These are phyloP conservation scores for Oligia fasciuncula DNA, from an alignment of 2,888 invertebrate genomes.

Conservation along the genomic window DNA sequence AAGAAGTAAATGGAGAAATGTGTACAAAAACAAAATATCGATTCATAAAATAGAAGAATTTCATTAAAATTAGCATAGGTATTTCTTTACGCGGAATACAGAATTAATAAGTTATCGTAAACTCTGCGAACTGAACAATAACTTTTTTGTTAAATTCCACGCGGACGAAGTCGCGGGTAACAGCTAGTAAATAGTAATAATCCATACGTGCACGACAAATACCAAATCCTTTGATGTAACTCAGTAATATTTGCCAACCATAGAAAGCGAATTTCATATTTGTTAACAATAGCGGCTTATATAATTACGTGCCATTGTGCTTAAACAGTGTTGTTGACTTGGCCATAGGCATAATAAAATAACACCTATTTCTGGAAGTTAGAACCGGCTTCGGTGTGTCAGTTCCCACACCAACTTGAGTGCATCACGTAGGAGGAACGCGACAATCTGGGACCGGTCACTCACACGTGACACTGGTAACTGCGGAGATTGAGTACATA, in stretches of 20 bases:
- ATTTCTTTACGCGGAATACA: no score
- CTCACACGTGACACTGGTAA: constrained; percentile 41
- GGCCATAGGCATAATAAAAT: constrained; percentile 56
- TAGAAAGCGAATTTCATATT: constrained; percentile 81
- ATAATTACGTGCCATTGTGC: constrained; percentile 80
- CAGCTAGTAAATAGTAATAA: constrained; percentile 56
- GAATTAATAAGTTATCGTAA: no score
- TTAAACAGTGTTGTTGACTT: constrained; percentile 71
- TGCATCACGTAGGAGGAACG: constrained; percentile 60
- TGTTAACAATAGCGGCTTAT: constrained; percentile 81
- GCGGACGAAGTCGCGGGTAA: no score
- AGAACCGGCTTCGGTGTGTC: constrained; percentile 65
- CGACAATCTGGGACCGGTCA: constrained; percentile 60
- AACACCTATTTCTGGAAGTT: constrained; percentile 64
- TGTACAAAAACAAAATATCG: no score
- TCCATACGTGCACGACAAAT: constrained; percentile 69
- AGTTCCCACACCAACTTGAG: constrained; percentile 64
- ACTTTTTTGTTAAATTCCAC: no score
- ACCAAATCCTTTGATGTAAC: constrained; percentile 75
- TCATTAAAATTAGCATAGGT: no score
- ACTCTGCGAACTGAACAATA: no score
- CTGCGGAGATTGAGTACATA: constrained; percentile 44
- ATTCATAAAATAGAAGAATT: no score
- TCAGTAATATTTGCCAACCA: constrained; percentile 72
- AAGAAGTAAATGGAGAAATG: no score